Evolutionary conservation across 2,797 vertebrate species (phyloP).

Genomic region (Acanthurus tractus): DNA sequence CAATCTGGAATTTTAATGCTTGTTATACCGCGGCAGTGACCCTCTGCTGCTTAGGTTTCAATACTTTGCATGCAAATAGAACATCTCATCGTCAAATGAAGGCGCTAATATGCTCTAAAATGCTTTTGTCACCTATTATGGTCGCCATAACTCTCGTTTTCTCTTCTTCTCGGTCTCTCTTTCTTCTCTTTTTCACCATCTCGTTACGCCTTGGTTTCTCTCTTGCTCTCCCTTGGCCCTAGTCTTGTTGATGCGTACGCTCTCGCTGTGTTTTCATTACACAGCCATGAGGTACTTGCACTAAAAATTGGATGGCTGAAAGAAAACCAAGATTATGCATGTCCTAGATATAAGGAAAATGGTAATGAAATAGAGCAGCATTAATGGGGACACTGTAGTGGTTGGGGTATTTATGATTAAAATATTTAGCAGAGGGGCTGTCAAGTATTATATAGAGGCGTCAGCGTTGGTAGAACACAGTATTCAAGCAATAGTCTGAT

Average conservation of each 20-base stretch:
- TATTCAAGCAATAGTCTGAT: constrained; percentile 53
- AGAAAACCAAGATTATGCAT: constrained; percentile 74
- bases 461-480: constrained; percentile 52
- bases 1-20: constrained; percentile 28
- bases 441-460: constrained; percentile 59
- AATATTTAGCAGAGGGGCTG: constrained; percentile 66
- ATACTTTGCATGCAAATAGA: constrained; percentile 67
- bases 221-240: constrained; percentile 27
- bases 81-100: constrained; percentile 59
- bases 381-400: constrained; percentile 60
- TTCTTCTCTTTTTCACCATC: constrained; percentile 29
- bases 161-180: constrained; percentile 31
- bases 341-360: constrained; percentile 77
- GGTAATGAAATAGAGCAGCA: constrained; percentile 74
- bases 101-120: constrained; percentile 61
- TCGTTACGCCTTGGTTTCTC: constrained; percentile 32
- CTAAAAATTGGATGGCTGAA: constrained; percentile 68
- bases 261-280: constrained; percentile 55
- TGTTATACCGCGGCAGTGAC: constrained; percentile 35
- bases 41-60: constrained; percentile 37
- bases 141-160: constrained; percentile 62
- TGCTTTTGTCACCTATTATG: constrained; percentile 59
- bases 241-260: constrained; percentile 34
- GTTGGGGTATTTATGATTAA: constrained; percentile 71
- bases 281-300: constrained; percentile 61